Evolutionary conservation across 1,140 invertebrate genomes (phyloP), one percentile per base, ranked within the genome.

Genomic region (Temnothorax curvispinosus): DNA sequence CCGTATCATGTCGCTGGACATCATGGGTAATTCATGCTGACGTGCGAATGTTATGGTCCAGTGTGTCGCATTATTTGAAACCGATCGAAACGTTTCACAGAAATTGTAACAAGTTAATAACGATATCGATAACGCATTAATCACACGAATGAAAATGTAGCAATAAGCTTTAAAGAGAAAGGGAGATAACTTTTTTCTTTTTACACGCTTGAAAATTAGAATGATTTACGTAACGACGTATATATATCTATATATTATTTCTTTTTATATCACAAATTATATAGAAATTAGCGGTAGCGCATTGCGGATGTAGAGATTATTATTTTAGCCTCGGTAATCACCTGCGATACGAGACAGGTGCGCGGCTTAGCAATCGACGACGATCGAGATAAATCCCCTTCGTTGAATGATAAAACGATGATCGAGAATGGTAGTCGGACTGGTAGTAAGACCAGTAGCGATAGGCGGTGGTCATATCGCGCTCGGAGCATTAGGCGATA

Each of bases 371-470:
- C 80, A 50, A 60, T 84, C 67, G 69, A 74, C 85, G 65, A 58
- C 87, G 89, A 92, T 93, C 93, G 91, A 93, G 93, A 94, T 94
- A 94, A 94, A 94, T 93, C 93, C 27, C 93, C 93, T 67, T 69
- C 67, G 91, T 90, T 89, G 91, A 94, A 91, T 90, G 87, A 88
- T 87, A 88, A 91, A 92, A 91, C 90, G 91, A 93, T 94, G 85
- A 90, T 90, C 89, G 91, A 87, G 88, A 92, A 92, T 90, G 89
- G 85, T 80, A 85, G 84, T 87, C 64, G 85, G 82, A 64, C 41
- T 54, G 86, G 69, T 78, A 87, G 93, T 91, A 94, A 94, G 93
- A 94, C 94, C 91, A 89, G 94, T 94, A 94, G 94, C 94, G 91
- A 92, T 91, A 92, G 92, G 91, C 92, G 85, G 89, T 90, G 91